These are phyloP conservation scores for Diplodus puntazzo DNA, from an alignment of 2,797 vertebrate genomes.

Conservation along the genomic window DNA sequence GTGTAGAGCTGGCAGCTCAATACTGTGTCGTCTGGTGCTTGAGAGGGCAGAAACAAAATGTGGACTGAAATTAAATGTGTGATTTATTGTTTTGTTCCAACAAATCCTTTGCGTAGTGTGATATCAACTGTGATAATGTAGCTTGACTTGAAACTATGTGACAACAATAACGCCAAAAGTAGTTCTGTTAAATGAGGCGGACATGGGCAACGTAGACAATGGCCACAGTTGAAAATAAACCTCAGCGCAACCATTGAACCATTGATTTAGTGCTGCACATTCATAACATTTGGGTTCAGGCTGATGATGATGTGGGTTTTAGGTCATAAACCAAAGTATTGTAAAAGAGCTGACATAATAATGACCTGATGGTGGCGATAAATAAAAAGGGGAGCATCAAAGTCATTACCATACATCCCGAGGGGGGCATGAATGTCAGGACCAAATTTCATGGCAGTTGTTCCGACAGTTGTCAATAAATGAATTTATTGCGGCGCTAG, in stretches of 20 bases:
- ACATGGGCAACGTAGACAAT: not conserved
- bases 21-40: not conserved
- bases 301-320: too few species aligned
- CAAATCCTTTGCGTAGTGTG: not conserved
- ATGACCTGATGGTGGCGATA: too few species aligned
- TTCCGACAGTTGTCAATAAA: too few species aligned
- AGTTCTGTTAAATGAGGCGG: not conserved
- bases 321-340: too few species aligned
- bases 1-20: not conserved
- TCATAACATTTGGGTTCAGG: too few species aligned
- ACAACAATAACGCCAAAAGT: too few species aligned
- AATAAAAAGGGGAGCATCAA: too few species aligned
- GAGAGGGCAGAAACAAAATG: not conserved
- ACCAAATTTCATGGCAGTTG: too few species aligned
- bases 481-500: too few species aligned
- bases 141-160: not conserved
- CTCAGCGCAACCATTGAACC: not conserved
- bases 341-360: too few species aligned
- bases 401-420: too few species aligned
- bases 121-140: not conserved
- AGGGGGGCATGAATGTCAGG: too few species aligned
- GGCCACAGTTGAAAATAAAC: not conserved
- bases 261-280: not conserved
- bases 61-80: not conserved
- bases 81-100: not conserved